Percentiles rank a stretch among this genome's conserved stretches.
These are phyloP conservation scores for Drosophila nigricruria DNA, from an alignment of 2,888 invertebrate species.

Conservation along the genomic window DNA sequence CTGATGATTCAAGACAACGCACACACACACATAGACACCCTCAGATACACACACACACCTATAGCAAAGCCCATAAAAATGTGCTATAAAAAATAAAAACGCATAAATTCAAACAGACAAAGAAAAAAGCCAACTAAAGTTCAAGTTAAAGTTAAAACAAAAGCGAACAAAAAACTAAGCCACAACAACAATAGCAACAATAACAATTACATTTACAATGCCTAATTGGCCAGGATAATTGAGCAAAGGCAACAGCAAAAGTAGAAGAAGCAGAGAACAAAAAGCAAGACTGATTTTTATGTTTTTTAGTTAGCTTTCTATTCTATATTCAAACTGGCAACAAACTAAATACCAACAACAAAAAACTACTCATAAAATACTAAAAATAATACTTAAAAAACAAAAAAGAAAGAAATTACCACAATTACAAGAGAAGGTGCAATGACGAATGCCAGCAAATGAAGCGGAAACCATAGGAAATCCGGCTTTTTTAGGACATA, in stretches of 20 bases:
- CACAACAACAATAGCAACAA: not conserved
- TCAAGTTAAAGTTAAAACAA: constrained; percentile 34
- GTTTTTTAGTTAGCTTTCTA: constrained; percentile 77
- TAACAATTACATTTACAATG: constrained; percentile 31
- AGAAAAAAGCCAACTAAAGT: constrained; percentile 22
- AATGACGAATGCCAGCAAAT: constrained; percentile 29
- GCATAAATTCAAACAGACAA: constrained; percentile 38
- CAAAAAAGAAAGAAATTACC: not conserved
- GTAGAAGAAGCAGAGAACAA: constrained; percentile 20
- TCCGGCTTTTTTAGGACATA: constrained; percentile 44
- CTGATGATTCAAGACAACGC: constrained; percentile 51
- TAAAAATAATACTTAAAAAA: constrained; percentile 8
- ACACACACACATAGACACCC: constrained; percentile 30
- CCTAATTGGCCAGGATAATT: constrained; percentile 44
- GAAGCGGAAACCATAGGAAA: constrained; percentile 62
- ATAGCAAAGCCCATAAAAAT: constrained; percentile 57
- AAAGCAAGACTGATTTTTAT: constrained; percentile 82
- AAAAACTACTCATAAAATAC: constrained; percentile 22
- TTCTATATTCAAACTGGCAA: constrained; percentile 12
- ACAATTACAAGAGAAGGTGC: not conserved
- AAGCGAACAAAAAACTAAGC: not conserved
- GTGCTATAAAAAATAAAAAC: constrained; percentile 69
- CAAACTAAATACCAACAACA: constrained; percentile 11
- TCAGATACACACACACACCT: constrained; percentile 6
- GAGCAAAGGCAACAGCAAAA: constrained; percentile 16